Base-by-base conservation (phyloP, 2,797 vertebrate genomes). In the Pseudochromis fuscus region DNA sequence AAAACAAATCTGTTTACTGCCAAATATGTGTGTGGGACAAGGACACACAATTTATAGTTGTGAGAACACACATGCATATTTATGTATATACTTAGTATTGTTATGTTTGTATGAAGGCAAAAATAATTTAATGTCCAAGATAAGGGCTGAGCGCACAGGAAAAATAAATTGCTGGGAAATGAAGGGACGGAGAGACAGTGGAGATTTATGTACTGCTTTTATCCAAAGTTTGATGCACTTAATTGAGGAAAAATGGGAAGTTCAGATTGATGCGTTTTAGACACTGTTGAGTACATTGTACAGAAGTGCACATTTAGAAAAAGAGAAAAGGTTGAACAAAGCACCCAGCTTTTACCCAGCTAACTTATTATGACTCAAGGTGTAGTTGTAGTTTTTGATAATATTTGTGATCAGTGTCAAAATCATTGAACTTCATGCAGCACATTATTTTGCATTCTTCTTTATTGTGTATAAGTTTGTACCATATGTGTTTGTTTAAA, bases 61-160 rank as follows among this genome's bases (percentile, higher is more conserved):
- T n/a, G n/a, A n/a, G n/a, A n/a, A n/a, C n/a, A n/a, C 31, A 33
- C 31, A 33, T 33, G 7, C 31, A 16, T 31, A 2, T 38, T 10
- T 21, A 48, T 3, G n/a, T 16, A 4, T 16, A 31, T 24, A 81
- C 61, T 68, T 77, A 38, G 46, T 37, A 23, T 50, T 44, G 11
- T 42, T 44, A 2, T 28, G 11, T 70, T 48, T 21, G 57, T 7
- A 38, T 11, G 4, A 60, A 58, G 21, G 9, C 40, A 53, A 64
- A 31, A 25, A 49, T 0, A 0, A 53, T 55, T 45, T 37, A 57
- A 49, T 49, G 28, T 9, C 13, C 21, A 35, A 16, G 18, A 63
- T 30, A 21, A 61, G 13, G 18, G 0, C 7, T 24, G 15, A 64
- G 40, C 19, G 1, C 19, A 58, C 28, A 38, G 33, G 38, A 48